These are phyloP conservation scores for Acromyrmex charruanus DNA, from an alignment of 1,140 invertebrate species.

Conservation along the genomic window DNA sequence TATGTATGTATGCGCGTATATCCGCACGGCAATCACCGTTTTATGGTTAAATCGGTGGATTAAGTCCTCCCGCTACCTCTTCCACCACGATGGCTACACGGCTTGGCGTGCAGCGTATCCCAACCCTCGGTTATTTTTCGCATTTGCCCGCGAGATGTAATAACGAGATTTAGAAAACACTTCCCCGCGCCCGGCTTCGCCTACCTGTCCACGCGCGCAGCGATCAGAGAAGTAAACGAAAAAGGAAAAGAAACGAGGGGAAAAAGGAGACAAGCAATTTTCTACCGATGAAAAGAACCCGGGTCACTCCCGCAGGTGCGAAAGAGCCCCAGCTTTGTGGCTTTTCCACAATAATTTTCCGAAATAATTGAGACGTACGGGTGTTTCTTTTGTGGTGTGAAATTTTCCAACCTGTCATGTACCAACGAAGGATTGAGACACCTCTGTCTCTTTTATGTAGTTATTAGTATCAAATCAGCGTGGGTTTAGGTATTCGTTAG, in stretches of 20 bases:
- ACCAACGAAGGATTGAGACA: conserved; percentile 9
- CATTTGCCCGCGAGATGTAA: conserved; percentile 74
- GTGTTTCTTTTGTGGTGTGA: not conserved
- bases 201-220: conserved; percentile 61
- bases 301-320: conserved; percentile 67
- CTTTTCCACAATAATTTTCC: conserved; percentile 76
- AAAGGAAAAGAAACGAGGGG: conserved; percentile 24
- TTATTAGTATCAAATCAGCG: conserved; percentile 32
- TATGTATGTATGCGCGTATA: not conserved
- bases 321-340: conserved; percentile 42
- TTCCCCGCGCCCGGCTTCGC: conserved; percentile 15
- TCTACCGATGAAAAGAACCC: conserved; percentile 65
- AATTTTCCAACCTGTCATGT: conserved; percentile 43
- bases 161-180: conserved; percentile 80
- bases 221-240: conserved; percentile 7
- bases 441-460: not conserved
- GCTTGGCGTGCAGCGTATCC: conserved; percentile 20
- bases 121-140: conserved; percentile 75
- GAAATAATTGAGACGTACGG: conserved; percentile 78
- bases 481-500: conserved; percentile 28
- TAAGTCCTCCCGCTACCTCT: conserved; percentile 65
- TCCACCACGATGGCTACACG: conserved; percentile 35
- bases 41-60: conserved; percentile 73
- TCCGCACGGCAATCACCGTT: conserved; percentile 67
- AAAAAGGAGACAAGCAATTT: conserved; percentile 74